Percentiles rank a stretch among this genome's conserved stretches.
Evolutionary conservation across 2,113 vertebrate species (phyloP).

Genomic region (Anser brachyrhynchus): DNA sequence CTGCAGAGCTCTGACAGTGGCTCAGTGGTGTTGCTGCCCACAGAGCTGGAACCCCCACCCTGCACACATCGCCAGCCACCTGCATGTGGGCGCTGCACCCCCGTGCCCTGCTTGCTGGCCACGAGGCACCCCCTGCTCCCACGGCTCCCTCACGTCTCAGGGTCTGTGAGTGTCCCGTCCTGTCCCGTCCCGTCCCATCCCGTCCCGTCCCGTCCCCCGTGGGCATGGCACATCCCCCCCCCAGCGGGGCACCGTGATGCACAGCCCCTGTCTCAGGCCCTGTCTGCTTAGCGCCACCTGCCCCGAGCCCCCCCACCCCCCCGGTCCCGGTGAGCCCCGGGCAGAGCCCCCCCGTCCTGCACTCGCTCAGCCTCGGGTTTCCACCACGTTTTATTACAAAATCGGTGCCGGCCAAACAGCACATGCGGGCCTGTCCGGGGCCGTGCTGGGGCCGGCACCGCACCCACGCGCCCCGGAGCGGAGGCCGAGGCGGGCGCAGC

Average conservation of each 20-base stretch:
- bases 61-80: accelerated
- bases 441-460: background rate
- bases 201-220: no score
- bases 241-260: no score
- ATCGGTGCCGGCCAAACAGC: background rate
- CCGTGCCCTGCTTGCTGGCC: no score
- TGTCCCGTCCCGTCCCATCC: no score
- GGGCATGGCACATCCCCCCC: no score
- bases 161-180: no score
- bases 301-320: background rate
- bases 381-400: conserved; percentile 75
- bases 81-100: background rate
- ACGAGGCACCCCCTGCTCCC: background rate
- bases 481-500: conserved; percentile 75
- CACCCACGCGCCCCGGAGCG: background rate
- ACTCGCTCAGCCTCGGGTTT: conserved; percentile 12
- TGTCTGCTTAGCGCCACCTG: background rate
- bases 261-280: background rate
- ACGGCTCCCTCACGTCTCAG: background rate
- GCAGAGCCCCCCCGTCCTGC: background rate
- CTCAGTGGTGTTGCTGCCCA: accelerated
- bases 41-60: background rate
- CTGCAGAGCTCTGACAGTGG: background rate
- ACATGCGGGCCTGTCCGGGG: background rate
- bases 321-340: background rate